Evolutionary conservation across 37 sponge, comb jelly and placozoan genomes (phyloP), one percentile per base, ranked within the genome.

Genomic region (Crambe crambe): DNA sequence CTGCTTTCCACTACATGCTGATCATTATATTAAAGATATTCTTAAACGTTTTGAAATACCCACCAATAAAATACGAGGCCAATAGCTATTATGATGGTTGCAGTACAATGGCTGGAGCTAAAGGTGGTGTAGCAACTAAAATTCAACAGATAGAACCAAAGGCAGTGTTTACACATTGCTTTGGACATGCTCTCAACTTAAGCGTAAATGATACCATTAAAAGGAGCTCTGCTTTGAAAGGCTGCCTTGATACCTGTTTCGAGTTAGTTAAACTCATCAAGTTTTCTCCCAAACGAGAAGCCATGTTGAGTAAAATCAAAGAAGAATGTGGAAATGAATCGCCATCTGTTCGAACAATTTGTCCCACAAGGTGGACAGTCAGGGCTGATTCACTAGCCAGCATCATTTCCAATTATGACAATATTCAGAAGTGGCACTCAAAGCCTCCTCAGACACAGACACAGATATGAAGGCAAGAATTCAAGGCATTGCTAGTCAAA

Each of bases 361-460:
- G 76, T 42, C 58, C 76, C 8, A 87, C 87, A 62, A 84, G 86
- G 75, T 92, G 89, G 93, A 92, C 89, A 68, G 90, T 92, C 31
- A 71, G 83, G 42, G 83, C 89, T 34, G 69, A 80, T 26, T 73
- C 90, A 37, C 75, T 88, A 29, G 69, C 75, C 41, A 85, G 86
- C 64, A 85, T 92, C 54, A 57, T 85, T 31, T 85, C 76, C 2
- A 85, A 82, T 69, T 85, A 89, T 58, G 41, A 91, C 29, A n/a
- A 75, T 29, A 68, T 91, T 40, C 56, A 57, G 77, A 87, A 41
- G 27, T 18, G 17, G 75, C 81, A 26, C n/a, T 84, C 70, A 69
- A 70, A 58, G 66, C 34, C 25, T 58, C 75, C 51, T 77, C 85
- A n/a, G n/a, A n/a, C 62, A 51, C 81, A 41, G 82, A 92, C 62